These are phyloP conservation scores for Andinoacara biseriatus DNA, from an alignment of 2,113 vertebrate species.

Conservation along the genomic window DNA sequence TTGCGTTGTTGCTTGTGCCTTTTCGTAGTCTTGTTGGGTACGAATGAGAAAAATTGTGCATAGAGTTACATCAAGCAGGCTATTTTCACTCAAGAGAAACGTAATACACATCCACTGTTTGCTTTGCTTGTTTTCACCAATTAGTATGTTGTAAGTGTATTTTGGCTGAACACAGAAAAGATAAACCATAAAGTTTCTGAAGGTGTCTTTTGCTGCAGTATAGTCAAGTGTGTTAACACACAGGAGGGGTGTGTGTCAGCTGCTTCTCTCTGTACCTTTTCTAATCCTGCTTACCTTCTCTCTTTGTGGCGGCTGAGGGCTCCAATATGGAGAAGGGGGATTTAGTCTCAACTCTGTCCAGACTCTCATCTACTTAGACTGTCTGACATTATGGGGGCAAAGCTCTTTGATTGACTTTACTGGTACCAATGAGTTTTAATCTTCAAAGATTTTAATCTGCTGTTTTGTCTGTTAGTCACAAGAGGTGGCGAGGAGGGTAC, in stretches of 20 bases:
- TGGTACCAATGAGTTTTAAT: constrained; percentile 77
- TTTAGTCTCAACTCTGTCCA: constrained; percentile 67
- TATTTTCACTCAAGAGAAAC: constrained; percentile 47
- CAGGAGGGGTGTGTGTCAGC: constrained; percentile 46
- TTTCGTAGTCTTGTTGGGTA: constrained; percentile 33
- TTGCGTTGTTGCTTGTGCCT: neutral
- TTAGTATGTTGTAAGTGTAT: constrained; percentile 28
- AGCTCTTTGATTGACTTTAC: constrained; percentile 76
- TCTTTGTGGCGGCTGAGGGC: constrained; percentile 44
- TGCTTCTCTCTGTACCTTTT: constrained; percentile 53
- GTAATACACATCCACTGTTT: constrained; percentile 38
- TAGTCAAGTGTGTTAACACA: constrained; percentile 32
- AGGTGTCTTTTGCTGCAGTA: constrained; percentile 14
- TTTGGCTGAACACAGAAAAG: constrained; percentile 22
- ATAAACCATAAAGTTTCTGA: constrained; percentile 57
- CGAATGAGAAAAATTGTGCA: constrained; percentile 33
- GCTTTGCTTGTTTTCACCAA: constrained; percentile 31
- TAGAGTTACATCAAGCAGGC: neutral
- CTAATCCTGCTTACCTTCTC: constrained; percentile 64
- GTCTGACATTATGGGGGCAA: constrained; percentile 73
- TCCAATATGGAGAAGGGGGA: constrained; percentile 56
- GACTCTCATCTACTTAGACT: constrained; percentile 75
- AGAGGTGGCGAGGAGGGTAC: constrained; percentile 34
- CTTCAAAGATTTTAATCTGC: constrained; percentile 80
- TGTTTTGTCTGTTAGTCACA: constrained; percentile 77